phyloP scores from a whole-genome alignment of 2,113 vertebrate genomes.

The Oenanthe melanoleuca region DNA sequence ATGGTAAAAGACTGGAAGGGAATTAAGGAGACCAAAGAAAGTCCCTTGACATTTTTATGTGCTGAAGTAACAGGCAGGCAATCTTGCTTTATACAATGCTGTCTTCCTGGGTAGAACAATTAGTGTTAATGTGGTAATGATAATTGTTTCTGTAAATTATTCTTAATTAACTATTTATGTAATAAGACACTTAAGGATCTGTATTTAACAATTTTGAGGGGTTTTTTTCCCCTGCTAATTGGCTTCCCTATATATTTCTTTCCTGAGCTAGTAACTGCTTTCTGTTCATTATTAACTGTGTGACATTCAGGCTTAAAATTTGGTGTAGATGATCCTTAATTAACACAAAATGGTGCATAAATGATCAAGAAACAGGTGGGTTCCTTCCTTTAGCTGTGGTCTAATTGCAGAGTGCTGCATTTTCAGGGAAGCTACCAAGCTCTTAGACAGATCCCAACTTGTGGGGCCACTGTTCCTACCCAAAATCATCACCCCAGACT shows the following conservation, averaged over 20 bases:
- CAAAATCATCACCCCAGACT: background rate
- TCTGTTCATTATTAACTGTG: conserved; percentile 6
- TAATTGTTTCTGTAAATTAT: conserved; percentile 67
- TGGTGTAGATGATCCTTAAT: conserved; percentile 5
- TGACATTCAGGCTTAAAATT: conserved; percentile 12
- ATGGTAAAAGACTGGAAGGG: background rate
- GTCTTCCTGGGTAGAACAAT: conserved; percentile 58
- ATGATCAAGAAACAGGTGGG: background rate
- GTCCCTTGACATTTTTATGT: conserved; percentile 9
- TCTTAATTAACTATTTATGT: conserved; percentile 68
- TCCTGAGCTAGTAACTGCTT: background rate
- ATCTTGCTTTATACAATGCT: conserved; percentile 3
- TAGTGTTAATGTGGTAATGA: conserved; percentile 55
- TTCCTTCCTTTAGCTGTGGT: background rate
- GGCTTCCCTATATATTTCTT: conserved; percentile 18
- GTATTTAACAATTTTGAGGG: conserved; percentile 43
- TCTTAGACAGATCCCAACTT: background rate
- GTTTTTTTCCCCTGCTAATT: background rate
- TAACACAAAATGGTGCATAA: conserved; percentile 6
- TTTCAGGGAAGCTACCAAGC: background rate
- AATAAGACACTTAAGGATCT: conserved; percentile 50
- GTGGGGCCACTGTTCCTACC: background rate
- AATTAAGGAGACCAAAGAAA: conserved; percentile 20
- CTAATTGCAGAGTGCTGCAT: background rate
- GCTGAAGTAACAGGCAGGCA: conserved; percentile 10